phyloP scores from a whole-genome alignment of 2,113 vertebrate genomes.

The Morone saxatilis region DNA sequence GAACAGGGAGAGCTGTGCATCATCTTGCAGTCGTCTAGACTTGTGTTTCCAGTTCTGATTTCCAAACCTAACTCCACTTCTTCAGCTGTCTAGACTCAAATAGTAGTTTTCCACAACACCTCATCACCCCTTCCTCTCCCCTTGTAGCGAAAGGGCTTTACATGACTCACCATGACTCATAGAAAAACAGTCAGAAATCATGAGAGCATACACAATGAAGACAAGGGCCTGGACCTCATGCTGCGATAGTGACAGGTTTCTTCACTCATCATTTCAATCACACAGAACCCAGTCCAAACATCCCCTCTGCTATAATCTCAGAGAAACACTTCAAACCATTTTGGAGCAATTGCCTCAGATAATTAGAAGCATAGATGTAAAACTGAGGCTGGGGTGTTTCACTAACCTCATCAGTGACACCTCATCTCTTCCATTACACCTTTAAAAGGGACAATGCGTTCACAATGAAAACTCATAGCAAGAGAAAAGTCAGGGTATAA shows the following conservation, averaged over 20 bases:
- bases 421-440: constrained; percentile 26
- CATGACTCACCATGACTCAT: constrained; percentile 80
- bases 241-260: constrained; percentile 57
- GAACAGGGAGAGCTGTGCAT: constrained; percentile 53
- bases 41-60: constrained; percentile 75
- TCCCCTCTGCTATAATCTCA: constrained; percentile 4
- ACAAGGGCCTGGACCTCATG: constrained; percentile 30
- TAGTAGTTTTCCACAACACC: constrained; percentile 81
- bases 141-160: constrained; percentile 64
- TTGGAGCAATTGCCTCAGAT: constrained; percentile 13
- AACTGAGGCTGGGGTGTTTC: constrained; percentile 29
- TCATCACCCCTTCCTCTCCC: constrained; percentile 70
- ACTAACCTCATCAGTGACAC: constrained; percentile 26
- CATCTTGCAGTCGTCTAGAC: constrained; percentile 68
- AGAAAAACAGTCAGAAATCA: constrained; percentile 69
- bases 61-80: constrained; percentile 71
- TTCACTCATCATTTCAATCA: constrained; percentile 48
- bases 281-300: constrained; percentile 35
- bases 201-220: constrained; percentile 53
- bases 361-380: constrained; percentile 47
- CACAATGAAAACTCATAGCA: not conserved
- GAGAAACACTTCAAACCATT: not conserved
- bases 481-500: no score
- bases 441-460: not conserved
- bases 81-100: constrained; percentile 77